Base-by-base conservation (phyloP, 1,140 invertebrate genomes). In the Zaprionus inermis region DNA sequence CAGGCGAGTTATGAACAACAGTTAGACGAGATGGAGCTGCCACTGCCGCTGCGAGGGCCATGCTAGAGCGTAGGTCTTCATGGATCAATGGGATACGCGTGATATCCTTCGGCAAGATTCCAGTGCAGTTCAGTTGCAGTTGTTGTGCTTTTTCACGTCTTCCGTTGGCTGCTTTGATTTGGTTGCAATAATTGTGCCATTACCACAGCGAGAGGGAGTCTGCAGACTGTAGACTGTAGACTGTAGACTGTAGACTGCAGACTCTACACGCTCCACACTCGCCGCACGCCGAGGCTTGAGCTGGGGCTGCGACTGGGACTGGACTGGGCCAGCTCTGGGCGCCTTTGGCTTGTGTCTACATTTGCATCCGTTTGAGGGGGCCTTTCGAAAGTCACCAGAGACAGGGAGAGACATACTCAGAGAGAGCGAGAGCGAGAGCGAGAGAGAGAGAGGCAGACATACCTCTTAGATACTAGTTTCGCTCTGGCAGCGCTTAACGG, bases 41-140 rank as follows among this genome's bases (percentile, higher is more conserved):
- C 34, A 41, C 68, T 38, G 70, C 41, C 61, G 52, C 38, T 55
- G 58, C 69, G 32, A 55, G 34, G 34, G 65, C 70, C 67, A 79
- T 14, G 14, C 11, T 22, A 22, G 61, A 34, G 56, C 30, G 51
- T 91, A 83, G 88, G 88, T 89, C 89, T 91, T 81, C 90, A 86
- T 88, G 90, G 90, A 90, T 90, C 90, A 91, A 91, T 91, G 90
- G 88, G 90, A 90, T 83, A 86, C 90, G 90, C 90, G 90, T 91
- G 90, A 91, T 91, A 82, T 91, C 90, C 90, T 88, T 91, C 81
- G 90, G 90, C 90, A 88, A 89, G 84, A 84, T 88, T 80, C 84
- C 79, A 71, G 59, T 80, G 36, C 30, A 68, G 63, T 83, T 76
- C 60, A 18, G 16, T 36, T 18, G 38, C 38, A 20, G 44, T 10